phyloP scores from a whole-genome alignment of 2,113 vertebrate genomes.

The Leiothrix lutea region DNA sequence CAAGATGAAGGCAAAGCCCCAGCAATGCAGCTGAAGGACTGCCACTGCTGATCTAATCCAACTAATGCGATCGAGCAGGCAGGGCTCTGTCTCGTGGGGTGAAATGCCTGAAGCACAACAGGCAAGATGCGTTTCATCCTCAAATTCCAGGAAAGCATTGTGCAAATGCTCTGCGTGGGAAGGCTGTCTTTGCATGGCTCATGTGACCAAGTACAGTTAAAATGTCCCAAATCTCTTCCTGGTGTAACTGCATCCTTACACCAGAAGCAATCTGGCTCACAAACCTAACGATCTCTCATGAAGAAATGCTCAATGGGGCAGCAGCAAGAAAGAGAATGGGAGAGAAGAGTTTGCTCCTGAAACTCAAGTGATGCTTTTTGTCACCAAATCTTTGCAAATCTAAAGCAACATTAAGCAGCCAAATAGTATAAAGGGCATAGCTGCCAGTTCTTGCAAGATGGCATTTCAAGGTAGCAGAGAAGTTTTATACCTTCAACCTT shows the following conservation, averaged over 20 bases:
- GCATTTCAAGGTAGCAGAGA: not conserved
- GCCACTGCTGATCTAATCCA: not conserved
- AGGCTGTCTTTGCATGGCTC: conserved; percentile 8
- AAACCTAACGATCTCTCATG: not conserved
- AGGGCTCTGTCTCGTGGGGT: conserved; percentile 37
- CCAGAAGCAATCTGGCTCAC: not conserved
- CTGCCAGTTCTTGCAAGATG: not conserved
- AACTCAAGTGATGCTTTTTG: not conserved
- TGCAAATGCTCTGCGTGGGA: conserved; percentile 57
- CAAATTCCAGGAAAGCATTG: conserved; percentile 66
- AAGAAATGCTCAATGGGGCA: not conserved
- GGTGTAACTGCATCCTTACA: not conserved
- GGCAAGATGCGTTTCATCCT: conserved; percentile 56
- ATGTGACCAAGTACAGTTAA: conserved; percentile 22
- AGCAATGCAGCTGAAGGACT: not conserved
- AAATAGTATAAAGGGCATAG: not conserved
- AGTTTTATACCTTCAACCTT: not conserved
- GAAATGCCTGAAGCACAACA: conserved; percentile 61
- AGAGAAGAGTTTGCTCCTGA: rapidly evolving
- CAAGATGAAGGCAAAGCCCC: not conserved
- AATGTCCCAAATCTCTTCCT: not conserved
- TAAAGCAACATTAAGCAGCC: not conserved
- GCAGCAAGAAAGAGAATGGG: not conserved
- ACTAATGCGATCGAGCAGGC: conserved; percentile 2
- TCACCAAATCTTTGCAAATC: not conserved